A percentile compares a stretch with the other conserved stretches of the same genome.
Conservation (phyloP, 2,888 invertebrate species). For the Epinotia bilunana region DNA sequence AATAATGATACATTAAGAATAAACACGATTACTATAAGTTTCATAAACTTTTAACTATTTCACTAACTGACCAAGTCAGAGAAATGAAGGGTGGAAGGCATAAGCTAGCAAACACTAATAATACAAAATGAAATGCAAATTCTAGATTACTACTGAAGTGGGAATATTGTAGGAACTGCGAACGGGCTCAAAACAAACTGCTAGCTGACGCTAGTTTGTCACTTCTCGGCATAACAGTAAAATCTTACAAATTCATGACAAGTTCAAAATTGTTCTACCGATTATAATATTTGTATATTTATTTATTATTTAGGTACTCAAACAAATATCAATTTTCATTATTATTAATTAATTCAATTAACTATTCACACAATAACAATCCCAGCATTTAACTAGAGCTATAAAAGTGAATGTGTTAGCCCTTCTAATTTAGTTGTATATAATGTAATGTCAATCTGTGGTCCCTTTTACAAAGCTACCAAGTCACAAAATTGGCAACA, state of each 20-base stretch:
- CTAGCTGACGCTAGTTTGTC: conserved; percentile 17
- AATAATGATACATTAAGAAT: conserved; percentile 58
- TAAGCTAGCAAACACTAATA: conserved; percentile 73
- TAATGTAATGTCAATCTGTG: too few relatives aligned
- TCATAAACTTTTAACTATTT: conserved; percentile 68
- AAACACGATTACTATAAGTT: conserved; percentile 66
- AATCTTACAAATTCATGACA: not conserved
- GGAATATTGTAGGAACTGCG: conserved; percentile 38
- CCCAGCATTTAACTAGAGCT: not conserved
- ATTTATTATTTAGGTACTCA: conserved; percentile 8
- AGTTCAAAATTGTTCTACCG: conserved; percentile 13
- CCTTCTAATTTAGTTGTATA: not conserved
- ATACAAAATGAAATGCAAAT: conserved; percentile 29
- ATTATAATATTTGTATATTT: not conserved
- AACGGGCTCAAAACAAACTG: conserved; percentile 43
- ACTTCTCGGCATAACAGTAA: conserved; percentile 30
- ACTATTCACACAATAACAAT: not conserved
- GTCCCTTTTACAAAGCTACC: too few relatives aligned
- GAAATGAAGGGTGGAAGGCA: conserved; percentile 53
- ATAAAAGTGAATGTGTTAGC: not conserved
- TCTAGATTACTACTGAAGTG: conserved; percentile 4
- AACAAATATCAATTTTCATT: not conserved
- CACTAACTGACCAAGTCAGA: conserved; percentile 70
- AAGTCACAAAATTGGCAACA: too few relatives aligned
- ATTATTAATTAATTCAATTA: too few relatives aligned